Base-by-base conservation (phyloP, 2,888 invertebrate species). In the Cerastoderma edule region DNA sequence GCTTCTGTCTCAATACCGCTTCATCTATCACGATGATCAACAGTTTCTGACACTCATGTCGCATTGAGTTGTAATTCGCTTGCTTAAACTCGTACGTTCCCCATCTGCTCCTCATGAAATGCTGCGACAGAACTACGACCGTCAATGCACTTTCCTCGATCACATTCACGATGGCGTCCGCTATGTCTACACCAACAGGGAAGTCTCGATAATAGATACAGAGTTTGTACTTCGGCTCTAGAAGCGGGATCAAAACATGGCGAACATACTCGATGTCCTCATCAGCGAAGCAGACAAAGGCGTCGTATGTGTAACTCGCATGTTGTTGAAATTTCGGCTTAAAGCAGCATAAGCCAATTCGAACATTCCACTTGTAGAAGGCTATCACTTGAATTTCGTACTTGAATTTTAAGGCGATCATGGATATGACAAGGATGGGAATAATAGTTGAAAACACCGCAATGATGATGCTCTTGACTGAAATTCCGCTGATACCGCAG, bases 131-230 rank as follows among this genome's bases (percentile, higher is more conserved):
- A 10, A 75, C 10, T 13, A 75, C 44, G 0, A 75, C 57, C 8
- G 69, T 75, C 3, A 70, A 57, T 32, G 56, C 65, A 28, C 75
- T 75, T 16, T 56, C 48, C 28, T 75, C 48, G 30, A 75, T 75
- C 0, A 33, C 48, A 10, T 75, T 57, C 22, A 75, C 39, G 46
- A 75, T 75, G 16, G 70, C 64, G 8, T 75, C 75, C 1, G 75
- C 75, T 22, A 75, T 75, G 28, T 75, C 69, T 35, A 69, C 69
- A 6, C 75, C 75, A 0, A 66, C 35, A 10, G 50, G 66, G 39
- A 75, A 69, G 30, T 75, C 75, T n/a, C 75, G 56, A 39, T 75
- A 70, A 22, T 75, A 66, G n/a, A 75, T 35, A 65, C 75, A 69
- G 19, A 75, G n/a, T 4, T 35, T 66, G 32, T 65, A 70, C 27